Base-by-base conservation (phyloP, 1,140 invertebrate genomes). In the Drosophila tropicalis region DNA sequence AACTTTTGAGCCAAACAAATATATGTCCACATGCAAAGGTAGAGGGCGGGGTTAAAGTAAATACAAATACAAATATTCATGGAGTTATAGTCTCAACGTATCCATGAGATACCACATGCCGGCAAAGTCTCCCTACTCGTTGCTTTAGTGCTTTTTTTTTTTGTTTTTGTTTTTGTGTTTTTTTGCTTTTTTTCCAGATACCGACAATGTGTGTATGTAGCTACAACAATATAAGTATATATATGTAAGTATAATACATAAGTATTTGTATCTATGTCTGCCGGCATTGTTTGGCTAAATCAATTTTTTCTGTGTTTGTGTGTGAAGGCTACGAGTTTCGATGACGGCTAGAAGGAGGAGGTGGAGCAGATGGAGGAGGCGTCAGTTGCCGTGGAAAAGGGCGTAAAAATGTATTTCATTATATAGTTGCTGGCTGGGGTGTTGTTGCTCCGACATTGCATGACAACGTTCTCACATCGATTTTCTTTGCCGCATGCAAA, bases 211-310 rank as follows among this genome's bases (percentile, higher is more conserved):
- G 36, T 70, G n/a, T 58, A 51, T 55, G 25, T 62, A 67, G 5
- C 29, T 29, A 29, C 29, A 29, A 29, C 39, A 39, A 71, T n/a
- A 36, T 60, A 51, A 22, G 44, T 51, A 51, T 51, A 12, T 22
- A 12, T 51, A 22, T 40, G 44, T 34, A 12, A 10, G n/a, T 74
- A 55, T 10, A 68, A 68, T 65, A 51, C 44, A 51, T 51, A 12
- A 51, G 41, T 44, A 32, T 56, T 47, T 67, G 67, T 74, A 51
- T 62, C 61, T 78, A 60, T 69, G 70, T 68, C 62, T 70, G 69
- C 67, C 62, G 80, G 67, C 79, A 70, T 73, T 68, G 73, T 86
- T 79, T 86, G 70, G 72, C 71, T 79, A 86, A 86, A 86, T 86
- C 82, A 87, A 86, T 86, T 86, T 51, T 47, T 51, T 87, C 70